Evolutionary conservation across 2,888 invertebrate species (phyloP).

Genomic region (Lochmaea crataegi): DNA sequence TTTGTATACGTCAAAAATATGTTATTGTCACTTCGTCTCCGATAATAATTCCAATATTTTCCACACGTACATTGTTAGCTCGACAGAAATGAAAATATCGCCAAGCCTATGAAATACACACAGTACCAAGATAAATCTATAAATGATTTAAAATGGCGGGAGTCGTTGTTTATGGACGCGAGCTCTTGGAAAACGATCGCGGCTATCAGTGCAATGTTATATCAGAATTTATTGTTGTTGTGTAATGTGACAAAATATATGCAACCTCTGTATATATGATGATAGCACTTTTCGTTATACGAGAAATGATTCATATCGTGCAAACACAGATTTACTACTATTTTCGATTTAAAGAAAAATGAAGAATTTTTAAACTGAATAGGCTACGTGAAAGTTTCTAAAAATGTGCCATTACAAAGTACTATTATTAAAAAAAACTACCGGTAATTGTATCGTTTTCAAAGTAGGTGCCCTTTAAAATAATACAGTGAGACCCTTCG

Average conservation of each 20-base stretch:
- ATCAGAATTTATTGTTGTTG: conserved; percentile 39
- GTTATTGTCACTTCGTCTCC: conserved; percentile 21
- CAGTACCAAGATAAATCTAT: conserved; percentile 47
- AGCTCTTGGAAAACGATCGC: conserved; percentile 37
- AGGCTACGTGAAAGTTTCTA: no score
- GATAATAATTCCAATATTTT: conserved; percentile 33
- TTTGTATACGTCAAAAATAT: background rate
- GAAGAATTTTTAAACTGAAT: no score
- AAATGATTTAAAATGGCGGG: conserved; percentile 47
- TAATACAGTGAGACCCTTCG: no score
- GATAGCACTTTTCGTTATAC: conserved; percentile 29
- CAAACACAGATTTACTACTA: no score
- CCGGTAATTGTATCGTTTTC: no score
- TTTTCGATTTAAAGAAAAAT: no score
- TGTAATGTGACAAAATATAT: conserved; percentile 42
- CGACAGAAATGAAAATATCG: conserved; percentile 47
- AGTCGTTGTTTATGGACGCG: conserved; percentile 44
- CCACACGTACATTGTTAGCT: conserved; percentile 45
- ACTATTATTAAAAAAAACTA: no score
- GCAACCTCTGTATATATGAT: conserved; percentile 29
- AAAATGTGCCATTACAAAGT: no score
- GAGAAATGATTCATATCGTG: conserved; percentile 21
- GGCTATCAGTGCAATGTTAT: conserved; percentile 40
- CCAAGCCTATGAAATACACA: conserved; percentile 44
- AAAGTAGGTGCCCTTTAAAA: no score